A percentile compares a stretch with the other conserved stretches of the same genome.
Evolutionary conservation across 2,888 invertebrate genomes (phyloP).

Genomic region (Acanthopleura granulata): DNA sequence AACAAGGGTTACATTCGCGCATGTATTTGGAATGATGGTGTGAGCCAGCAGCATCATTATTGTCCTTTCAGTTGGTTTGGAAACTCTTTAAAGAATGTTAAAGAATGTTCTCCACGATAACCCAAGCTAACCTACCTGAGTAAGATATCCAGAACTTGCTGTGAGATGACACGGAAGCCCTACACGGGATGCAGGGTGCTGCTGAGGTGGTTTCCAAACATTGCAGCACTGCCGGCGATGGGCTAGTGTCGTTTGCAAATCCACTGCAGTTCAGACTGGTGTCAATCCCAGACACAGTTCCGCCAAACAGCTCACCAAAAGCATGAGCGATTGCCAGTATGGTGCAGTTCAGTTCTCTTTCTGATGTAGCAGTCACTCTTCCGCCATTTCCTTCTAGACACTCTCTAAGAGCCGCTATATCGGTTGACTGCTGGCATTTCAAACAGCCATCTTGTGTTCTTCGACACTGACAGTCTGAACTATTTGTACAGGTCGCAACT

Average conservation of each 20-base stretch:
- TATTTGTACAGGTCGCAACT: neutral
- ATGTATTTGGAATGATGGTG: too few species aligned
- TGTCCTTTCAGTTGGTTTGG: too few species aligned
- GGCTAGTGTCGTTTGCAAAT: neutral
- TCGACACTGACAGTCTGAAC: neutral
- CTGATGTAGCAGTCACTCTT: neutral
- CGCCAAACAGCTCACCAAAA: neutral
- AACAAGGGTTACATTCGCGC: too few species aligned
- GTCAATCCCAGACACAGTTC: neutral
- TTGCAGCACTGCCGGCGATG: neutral
- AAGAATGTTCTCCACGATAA: too few species aligned
- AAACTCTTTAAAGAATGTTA: too few species aligned
- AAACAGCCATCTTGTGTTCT: neutral
- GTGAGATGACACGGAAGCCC: neutral
- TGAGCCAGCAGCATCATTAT: too few species aligned
- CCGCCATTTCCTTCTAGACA: neutral
- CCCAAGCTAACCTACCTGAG: too few species aligned
- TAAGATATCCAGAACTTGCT: too few species aligned
- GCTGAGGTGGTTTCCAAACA: neutral
- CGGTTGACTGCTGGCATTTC: neutral
- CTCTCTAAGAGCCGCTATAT: neutral
- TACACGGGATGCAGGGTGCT: neutral
- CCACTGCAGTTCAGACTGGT: neutral
- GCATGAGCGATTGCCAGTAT: neutral
- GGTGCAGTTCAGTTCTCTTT: neutral